Evolutionary conservation across 2,888 invertebrate genomes (phyloP).

Genomic region (Prosopocoilus inquinatus): DNA sequence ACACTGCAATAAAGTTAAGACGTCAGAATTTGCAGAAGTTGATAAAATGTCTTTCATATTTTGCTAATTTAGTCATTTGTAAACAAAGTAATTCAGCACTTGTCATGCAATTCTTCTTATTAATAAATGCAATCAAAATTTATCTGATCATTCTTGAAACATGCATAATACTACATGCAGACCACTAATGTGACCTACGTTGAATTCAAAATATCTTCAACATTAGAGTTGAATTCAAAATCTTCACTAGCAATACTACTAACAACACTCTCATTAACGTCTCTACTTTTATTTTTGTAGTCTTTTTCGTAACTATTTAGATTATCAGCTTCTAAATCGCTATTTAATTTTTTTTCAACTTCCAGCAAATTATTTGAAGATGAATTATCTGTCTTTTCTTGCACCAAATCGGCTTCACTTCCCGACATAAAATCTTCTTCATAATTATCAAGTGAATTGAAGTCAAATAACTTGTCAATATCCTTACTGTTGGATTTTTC

Average conservation of each 20-base stretch:
- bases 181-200: neutral
- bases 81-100: too few species aligned
- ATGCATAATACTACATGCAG: too few species aligned
- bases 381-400: conserved; percentile 11
- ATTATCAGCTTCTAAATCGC: conserved; percentile 2
- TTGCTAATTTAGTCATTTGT: too few species aligned
- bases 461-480: conserved; percentile 41
- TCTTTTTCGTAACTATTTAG: neutral
- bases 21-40: too few species aligned
- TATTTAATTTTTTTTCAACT: conserved; percentile 1
- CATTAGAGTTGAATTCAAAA: conserved; percentile 27
- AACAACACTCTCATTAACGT: conserved; percentile 18
- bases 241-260: conserved; percentile 30
- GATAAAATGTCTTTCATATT: too few species aligned
- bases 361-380: conserved; percentile 5
- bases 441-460: conserved; percentile 39
- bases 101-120: too few species aligned
- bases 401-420: conserved; percentile 29
- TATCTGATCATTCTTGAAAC: too few species aligned
- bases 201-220: conserved; percentile 27
- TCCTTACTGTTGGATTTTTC: conserved; percentile 40
- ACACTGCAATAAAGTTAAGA: too few species aligned
- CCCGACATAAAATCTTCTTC: conserved; percentile 47
- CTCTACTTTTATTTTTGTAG: conserved; percentile 4
- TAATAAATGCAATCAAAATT: too few species aligned